These are phyloP conservation scores for Xiphophorus birchmanni DNA, from an alignment of 2,797 vertebrate genomes.

Conservation along the genomic window DNA sequence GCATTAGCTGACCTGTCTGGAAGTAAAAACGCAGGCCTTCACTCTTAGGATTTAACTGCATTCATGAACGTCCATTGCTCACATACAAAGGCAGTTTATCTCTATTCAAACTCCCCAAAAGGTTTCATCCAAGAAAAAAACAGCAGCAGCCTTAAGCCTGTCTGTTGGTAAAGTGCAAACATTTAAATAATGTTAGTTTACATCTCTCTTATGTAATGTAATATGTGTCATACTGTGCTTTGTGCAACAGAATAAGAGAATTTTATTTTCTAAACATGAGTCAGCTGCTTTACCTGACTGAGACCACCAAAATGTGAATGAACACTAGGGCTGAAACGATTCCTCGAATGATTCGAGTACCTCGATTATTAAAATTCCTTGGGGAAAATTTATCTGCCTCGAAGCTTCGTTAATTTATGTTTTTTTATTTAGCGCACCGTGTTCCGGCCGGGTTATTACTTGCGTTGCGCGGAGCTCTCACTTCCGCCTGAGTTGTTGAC, in stretches of 20 bases:
- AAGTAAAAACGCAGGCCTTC: slow-evolving; percentile 38
- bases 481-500: no score
- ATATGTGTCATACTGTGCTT: background rate
- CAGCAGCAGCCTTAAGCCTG: background rate
- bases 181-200: no score
- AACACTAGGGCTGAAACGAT: no score
- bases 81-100: background rate
- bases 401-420: no score
- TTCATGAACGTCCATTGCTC: background rate
- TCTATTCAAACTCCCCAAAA: background rate
- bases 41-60: slow-evolving; percentile 1
- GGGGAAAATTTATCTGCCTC: no score
- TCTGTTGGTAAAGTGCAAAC: background rate
- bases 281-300: background rate
- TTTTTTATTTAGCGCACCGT: no score
- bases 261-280: background rate
- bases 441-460: no score
- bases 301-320: no score
- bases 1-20: slow-evolving; percentile 80
- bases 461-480: no score
- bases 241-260: background rate
- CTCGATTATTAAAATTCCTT: no score
- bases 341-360: no score
- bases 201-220: no score
- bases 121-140: background rate